Evolutionary conservation across 1,140 invertebrate species (phyloP).

Genomic region (Hirudo medicinalis): DNA sequence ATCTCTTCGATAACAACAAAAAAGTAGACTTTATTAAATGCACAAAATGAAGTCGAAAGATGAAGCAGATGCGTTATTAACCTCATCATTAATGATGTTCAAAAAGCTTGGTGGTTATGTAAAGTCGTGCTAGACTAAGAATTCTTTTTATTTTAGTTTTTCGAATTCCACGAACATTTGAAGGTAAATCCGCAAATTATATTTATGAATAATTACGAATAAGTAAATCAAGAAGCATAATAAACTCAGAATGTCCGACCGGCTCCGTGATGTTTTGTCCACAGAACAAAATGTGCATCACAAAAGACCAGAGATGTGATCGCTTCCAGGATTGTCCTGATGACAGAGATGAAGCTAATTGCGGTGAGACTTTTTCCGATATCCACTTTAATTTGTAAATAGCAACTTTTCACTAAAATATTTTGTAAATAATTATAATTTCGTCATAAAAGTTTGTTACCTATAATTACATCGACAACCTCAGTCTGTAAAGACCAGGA

Average conservation of each 20-base stretch:
- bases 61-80: too few species aligned
- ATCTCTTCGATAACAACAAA: neutral
- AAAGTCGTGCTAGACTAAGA: too few species aligned
- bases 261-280: neutral
- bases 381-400: too few species aligned
- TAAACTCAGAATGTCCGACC: neutral
- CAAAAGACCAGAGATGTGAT: neutral
- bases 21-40: neutral
- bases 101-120: neutral
- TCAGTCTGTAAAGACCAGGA: neutral
- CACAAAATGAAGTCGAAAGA: too few species aligned
- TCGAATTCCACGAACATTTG: too few species aligned
- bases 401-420: too few species aligned
- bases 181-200: too few species aligned
- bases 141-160: too few species aligned
- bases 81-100: neutral
- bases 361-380: neutral
- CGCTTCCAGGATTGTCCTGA: conserved; percentile 8
- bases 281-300: neutral
- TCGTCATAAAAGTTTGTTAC: neutral
- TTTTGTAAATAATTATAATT: neutral
- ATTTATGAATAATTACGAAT: too few species aligned
- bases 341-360: conserved; percentile 7
- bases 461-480: neutral
- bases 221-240: too few species aligned